Evolutionary conservation across 2,888 invertebrate species (phyloP).

Genomic region (Meteorus cinctellus): DNA sequence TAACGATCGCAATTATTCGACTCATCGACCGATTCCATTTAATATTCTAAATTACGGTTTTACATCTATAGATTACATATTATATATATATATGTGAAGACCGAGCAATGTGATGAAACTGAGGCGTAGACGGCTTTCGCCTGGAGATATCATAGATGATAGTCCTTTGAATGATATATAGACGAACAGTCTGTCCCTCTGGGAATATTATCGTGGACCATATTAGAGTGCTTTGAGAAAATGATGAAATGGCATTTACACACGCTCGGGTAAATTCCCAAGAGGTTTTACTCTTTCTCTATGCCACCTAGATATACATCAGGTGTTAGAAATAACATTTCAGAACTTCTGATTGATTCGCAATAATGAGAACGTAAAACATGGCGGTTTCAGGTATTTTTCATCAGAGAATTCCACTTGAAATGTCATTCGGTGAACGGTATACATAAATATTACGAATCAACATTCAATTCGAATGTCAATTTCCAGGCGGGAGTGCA

Average conservation of each 20-base stretch:
- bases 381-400: neutral
- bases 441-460: neutral
- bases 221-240: conserved; percentile 8
- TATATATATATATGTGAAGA: neutral
- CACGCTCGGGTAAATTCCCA: neutral
- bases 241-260: conserved; percentile 4
- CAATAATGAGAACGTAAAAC: neutral
- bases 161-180: neutral
- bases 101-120: neutral
- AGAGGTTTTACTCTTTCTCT: neutral
- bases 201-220: conserved; percentile 2
- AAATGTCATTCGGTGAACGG: neutral
- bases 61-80: neutral
- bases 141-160: neutral
- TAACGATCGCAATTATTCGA: neutral
- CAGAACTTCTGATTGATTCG: neutral
- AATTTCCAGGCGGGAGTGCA: neutral
- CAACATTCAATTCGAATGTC: neutral
- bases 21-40: neutral
- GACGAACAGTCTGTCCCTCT: neutral
- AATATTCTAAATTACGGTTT: neutral
- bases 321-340: conserved; percentile 1
- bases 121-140: neutral
- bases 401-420: neutral
- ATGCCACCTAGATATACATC: neutral